Evolutionary conservation across 1,140 invertebrate genomes (phyloP).

Genomic region (Atta cephalotes): DNA sequence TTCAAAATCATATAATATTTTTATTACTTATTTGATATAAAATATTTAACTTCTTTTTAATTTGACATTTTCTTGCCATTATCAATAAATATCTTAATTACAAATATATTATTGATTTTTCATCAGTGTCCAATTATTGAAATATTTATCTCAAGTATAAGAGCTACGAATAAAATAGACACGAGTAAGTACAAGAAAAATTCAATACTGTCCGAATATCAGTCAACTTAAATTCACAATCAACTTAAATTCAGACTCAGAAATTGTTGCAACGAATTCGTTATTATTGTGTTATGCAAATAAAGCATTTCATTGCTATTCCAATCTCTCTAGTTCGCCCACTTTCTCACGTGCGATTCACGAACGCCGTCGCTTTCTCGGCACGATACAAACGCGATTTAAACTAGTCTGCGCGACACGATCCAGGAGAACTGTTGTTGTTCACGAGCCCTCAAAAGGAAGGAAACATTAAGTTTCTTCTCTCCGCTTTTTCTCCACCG

Average conservation of each 20-base stretch:
- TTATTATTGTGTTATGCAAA: conserved; percentile 53
- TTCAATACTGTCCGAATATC: conserved; percentile 31
- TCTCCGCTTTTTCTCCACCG: neutral
- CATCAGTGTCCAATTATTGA: no score
- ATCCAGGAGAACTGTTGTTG: conserved; percentile 39
- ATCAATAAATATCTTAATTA: no score
- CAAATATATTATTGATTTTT: no score
- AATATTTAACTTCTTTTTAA: no score
- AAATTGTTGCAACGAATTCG: conserved; percentile 46
- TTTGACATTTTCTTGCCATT: no score
- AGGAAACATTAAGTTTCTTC: conserved; percentile 76
- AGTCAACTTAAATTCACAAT: neutral
- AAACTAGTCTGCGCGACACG: conserved; percentile 2
- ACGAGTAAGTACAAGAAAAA: neutral
- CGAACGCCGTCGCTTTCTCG: neutral
- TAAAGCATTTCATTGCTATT: conserved; percentile 52
- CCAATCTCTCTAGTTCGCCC: conserved; percentile 38
- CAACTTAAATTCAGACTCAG: conserved; percentile 27
- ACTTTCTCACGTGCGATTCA: conserved; percentile 27
- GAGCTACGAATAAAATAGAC: neutral
- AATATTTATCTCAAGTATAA: neutral
- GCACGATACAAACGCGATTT: conserved; percentile 43
- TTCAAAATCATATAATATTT: no score
- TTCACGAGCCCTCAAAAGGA: conserved; percentile 52
- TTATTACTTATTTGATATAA: no score